Conservation (phyloP, 1,140 invertebrate genomes). For the Caenorhabditis brenneri region DNA sequence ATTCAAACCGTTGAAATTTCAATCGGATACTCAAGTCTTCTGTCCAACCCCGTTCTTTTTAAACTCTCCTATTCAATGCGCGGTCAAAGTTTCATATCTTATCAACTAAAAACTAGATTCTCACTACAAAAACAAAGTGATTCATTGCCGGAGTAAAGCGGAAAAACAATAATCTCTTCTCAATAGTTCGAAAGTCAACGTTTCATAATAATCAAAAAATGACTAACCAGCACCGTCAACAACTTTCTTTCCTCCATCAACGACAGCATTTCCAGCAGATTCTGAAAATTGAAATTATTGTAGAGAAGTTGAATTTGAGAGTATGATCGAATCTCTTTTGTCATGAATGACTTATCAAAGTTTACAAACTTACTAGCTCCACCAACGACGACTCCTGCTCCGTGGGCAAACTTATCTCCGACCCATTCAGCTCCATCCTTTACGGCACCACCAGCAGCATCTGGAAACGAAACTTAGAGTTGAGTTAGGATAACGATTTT, state of each 20-base stretch:
- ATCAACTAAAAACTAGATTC: too few species aligned
- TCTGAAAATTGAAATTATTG: not conserved
- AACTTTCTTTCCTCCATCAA: not conserved
- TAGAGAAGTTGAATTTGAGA: too few species aligned
- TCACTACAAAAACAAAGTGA: too few species aligned
- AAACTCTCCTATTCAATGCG: too few species aligned
- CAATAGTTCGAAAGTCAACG: too few species aligned
- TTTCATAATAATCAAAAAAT: too few species aligned
- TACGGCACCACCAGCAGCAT: not conserved
- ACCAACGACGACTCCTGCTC: slow-evolving; percentile 3
- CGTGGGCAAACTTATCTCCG: not conserved
- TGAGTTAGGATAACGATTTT: too few species aligned
- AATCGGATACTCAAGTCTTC: not conserved
- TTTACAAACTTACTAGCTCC: not conserved
- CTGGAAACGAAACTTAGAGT: slow-evolving; percentile 10
- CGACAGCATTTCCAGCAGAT: slow-evolving; percentile 4
- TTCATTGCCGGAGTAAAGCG: too few species aligned
- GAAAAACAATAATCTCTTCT: too few species aligned
- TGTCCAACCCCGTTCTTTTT: not conserved
- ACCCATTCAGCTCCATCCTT: slow-evolving; percentile 8
- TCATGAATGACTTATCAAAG: too few species aligned
- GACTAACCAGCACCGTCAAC: not conserved
- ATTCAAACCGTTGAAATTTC: not conserved
- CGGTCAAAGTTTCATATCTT: too few species aligned
- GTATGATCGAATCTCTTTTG: too few species aligned